phyloP scores from a whole-genome alignment of 2,888 invertebrate genomes.

The Aromia moschata region DNA sequence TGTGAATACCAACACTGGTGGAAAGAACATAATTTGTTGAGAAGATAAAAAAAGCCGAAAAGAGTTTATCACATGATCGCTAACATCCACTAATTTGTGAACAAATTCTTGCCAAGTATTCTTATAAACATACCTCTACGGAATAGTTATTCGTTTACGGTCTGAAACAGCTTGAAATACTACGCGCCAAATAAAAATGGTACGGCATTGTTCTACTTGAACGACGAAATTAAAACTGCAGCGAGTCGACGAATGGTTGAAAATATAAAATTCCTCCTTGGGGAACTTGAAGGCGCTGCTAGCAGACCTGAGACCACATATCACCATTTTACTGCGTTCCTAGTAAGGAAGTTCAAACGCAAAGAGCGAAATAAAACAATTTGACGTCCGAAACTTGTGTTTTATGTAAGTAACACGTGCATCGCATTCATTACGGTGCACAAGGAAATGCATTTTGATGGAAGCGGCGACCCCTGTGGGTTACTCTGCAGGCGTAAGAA shows the following conservation, averaged over 20 bases:
- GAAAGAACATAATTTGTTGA: too few species aligned
- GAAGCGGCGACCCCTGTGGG: constrained; percentile 12
- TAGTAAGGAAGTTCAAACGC: background rate
- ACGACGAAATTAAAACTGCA: background rate
- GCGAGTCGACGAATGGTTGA: background rate
- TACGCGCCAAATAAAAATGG: too few species aligned
- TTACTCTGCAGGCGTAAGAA: background rate
- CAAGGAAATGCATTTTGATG: constrained; percentile 15
- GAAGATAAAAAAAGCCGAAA: too few species aligned
- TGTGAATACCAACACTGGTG: too few species aligned
- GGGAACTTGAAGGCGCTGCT: too few species aligned
- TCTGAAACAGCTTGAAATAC: too few species aligned
- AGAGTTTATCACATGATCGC: too few species aligned
- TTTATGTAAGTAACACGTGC: constrained; percentile 11
- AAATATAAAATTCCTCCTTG: too few species aligned
- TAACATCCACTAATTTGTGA: too few species aligned
- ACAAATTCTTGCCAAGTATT: too few species aligned
- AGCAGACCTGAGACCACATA: background rate
- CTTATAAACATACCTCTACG: too few species aligned
- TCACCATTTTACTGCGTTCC: background rate
- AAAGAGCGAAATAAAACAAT: constrained; percentile 5
- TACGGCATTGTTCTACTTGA: background rate
- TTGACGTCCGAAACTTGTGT: constrained; percentile 4
- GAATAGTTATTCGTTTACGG: too few species aligned
- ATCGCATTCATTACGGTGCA: constrained; percentile 6